phyloP scores from a whole-genome alignment of 2,797 vertebrate species.

The Otolemur crassicaudatus region DNA sequence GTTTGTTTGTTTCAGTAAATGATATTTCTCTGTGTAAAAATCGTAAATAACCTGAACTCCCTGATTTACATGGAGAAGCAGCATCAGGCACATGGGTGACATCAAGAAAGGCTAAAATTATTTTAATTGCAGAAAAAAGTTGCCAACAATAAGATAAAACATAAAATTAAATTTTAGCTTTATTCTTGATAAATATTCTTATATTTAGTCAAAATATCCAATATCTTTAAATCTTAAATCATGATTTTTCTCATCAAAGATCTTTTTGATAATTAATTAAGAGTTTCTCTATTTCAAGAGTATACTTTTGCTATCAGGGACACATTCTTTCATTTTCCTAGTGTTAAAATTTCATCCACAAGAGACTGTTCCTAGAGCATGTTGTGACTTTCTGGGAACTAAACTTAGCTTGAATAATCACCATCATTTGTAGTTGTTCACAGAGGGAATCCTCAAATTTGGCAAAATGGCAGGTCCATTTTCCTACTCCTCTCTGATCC shows the following conservation, averaged over 20 bases:
- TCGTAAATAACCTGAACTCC: conserved; percentile 67
- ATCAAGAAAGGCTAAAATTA: conserved; percentile 64
- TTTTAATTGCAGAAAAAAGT: conserved; percentile 65
- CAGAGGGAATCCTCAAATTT: not conserved
- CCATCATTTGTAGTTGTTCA: not conserved
- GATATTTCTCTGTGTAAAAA: conserved; percentile 73
- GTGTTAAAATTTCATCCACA: not conserved
- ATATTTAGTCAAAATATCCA: conserved; percentile 13
- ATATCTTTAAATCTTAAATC: not conserved
- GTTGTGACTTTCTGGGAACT: not conserved
- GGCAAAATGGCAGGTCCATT: not conserved
- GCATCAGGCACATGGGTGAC: conserved; percentile 69
- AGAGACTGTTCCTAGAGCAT: not conserved
- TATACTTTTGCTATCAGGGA: not conserved
- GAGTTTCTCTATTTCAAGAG: not conserved
- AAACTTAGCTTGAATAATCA: not conserved
- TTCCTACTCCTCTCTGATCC: not conserved
- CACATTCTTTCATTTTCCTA: not conserved
- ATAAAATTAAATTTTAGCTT: conserved; percentile 42
- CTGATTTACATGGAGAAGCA: conserved; percentile 66
- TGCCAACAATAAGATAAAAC: conserved; percentile 74
- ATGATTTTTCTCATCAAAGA: not conserved
- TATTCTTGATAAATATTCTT: not conserved
- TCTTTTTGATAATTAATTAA: not conserved
- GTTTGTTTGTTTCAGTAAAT: conserved; percentile 53